Conservation (phyloP, 1,140 invertebrate genomes). For the Hyphantria cunea region DNA sequence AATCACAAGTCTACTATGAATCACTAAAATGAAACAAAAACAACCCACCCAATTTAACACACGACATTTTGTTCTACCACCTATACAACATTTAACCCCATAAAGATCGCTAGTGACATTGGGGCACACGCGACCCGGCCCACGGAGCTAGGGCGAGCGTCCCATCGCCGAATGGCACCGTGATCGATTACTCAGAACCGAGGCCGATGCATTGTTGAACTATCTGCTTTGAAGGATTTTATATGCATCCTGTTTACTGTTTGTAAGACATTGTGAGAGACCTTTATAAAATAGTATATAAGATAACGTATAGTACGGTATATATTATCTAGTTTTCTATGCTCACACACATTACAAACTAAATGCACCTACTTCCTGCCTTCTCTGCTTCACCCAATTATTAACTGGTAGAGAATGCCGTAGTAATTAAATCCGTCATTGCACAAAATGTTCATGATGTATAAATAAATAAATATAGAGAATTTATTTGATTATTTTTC, state of each 20-base stretch:
- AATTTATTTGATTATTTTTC: neutral
- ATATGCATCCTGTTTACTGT: constrained; percentile 6
- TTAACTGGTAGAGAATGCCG: no score
- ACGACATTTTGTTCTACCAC: neutral
- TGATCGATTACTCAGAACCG: constrained; percentile 17
- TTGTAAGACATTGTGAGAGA: neutral
- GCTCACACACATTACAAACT: no score
- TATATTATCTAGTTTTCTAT: no score
- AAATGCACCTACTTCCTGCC: no score
- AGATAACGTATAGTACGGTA: no score
- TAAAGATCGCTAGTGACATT: constrained; percentile 15
- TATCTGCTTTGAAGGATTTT: constrained; percentile 1
- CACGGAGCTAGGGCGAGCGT: constrained; percentile 3
- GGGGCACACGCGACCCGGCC: constrained; percentile 15
- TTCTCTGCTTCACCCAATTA: no score
- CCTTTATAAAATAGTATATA: no score
- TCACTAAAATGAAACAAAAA: no score
- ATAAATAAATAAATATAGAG: neutral
- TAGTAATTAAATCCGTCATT: no score
- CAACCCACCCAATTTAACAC: no score
- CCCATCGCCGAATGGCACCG: constrained; percentile 19
- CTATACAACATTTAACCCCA: neutral
- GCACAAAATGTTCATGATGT: no score
- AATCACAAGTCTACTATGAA: no score
- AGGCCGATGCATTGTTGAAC: constrained; percentile 4